phyloP scores from a whole-genome alignment of 35 echinoderm and acorn worm species.

The Holothuria glaberrima region DNA sequence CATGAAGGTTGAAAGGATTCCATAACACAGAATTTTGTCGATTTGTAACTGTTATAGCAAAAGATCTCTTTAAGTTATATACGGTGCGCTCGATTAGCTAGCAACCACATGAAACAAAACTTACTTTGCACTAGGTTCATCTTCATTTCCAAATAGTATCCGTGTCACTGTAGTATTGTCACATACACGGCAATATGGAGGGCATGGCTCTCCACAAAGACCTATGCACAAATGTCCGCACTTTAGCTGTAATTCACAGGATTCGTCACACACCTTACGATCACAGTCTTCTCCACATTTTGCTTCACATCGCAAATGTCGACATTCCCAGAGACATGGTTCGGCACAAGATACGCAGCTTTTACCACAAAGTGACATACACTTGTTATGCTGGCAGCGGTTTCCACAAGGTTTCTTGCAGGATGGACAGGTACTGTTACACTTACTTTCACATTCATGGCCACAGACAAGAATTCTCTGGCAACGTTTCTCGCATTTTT shows the following conservation, averaged over 20 bases:
- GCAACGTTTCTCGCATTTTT: conserved; percentile 49
- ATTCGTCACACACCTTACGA: background rate
- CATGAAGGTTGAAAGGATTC: no score
- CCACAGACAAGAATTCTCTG: conserved; percentile 20
- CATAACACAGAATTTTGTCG: no score
- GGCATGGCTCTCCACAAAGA: conserved; percentile 79
- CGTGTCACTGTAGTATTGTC: conserved; percentile 27
- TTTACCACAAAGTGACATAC: conserved; percentile 68
- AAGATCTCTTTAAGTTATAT: background rate
- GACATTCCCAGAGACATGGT: conserved; percentile 59
- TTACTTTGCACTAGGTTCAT: conserved; percentile 68
- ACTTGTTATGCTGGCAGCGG: conserved; percentile 71
- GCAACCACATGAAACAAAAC: background rate
- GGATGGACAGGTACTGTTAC: background rate
- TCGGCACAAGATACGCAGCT: conserved; percentile 67
- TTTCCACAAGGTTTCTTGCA: conserved; percentile 64
- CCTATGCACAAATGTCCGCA: conserved; percentile 75
- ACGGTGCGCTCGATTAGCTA: background rate
- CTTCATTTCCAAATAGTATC: conserved; percentile 81
- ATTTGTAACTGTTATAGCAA: background rate
- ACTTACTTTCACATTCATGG: background rate
- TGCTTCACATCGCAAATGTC: background rate
- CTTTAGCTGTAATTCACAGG: conserved; percentile 9
- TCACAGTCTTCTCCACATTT: conserved; percentile 46
- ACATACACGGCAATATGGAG: conserved; percentile 65